Evolutionary conservation across 2,797 vertebrate genomes (phyloP).

Genomic region (Silurus aristotelis): DNA sequence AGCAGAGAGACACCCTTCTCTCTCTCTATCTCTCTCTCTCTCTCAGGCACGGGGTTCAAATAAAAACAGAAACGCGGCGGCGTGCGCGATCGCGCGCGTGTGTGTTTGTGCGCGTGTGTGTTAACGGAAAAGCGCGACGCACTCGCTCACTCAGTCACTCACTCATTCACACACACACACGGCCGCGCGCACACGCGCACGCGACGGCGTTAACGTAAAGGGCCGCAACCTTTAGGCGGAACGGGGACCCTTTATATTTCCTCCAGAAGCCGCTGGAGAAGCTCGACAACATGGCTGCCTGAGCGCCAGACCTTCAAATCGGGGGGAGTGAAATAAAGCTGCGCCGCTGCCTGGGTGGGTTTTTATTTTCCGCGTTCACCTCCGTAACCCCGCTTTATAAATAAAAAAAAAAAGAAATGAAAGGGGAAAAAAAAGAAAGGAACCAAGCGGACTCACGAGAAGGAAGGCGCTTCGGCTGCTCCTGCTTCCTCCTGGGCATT

Average conservation of each 20-base stretch:
- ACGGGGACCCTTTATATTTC: constrained; percentile 72
- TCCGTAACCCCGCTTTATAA: constrained; percentile 78
- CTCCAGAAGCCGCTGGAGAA: constrained; percentile 72
- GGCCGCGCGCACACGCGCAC: constrained; percentile 44
- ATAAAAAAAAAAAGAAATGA: constrained; percentile 27
- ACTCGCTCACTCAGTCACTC: constrained; percentile 66
- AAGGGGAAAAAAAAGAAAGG: constrained; percentile 68
- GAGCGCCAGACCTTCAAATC: constrained; percentile 80
- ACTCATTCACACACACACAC: constrained; percentile 63
- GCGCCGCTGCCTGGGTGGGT: constrained; percentile 79
- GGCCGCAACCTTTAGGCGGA: constrained; percentile 88
- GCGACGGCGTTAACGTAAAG: constrained; percentile 73
- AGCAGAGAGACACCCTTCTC: neutral
- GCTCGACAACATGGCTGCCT: constrained; percentile 99
- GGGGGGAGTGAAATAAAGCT: constrained; percentile 74
- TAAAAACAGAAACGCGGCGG: neutral
- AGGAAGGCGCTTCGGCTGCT: constrained; percentile 99
- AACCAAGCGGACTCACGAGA: constrained; percentile 89
- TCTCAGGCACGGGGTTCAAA: neutral
- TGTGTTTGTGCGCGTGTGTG: constrained; percentile 3
- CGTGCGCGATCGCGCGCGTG: neutral
- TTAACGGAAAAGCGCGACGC: constrained; percentile 64
- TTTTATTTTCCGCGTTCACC: constrained; percentile 79
- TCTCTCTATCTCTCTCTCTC: neutral
- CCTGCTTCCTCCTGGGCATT: constrained; percentile 99